A percentile compares a stretch with the other conserved stretches of the same genome.
These are phyloP conservation scores for pig (Sus scrofa) DNA, from an alignment of 2,113 vertebrate species.

Conservation along the genomic window T2T-Sscrofa CM000815.6:109179501-109180000, in stretches of 20 bases:
- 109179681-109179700: accelerated
- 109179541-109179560: neutral
- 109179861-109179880: neutral
- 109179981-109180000: neutral
- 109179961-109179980: neutral
- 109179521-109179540: neutral
- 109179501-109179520: neutral
- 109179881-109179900: neutral
- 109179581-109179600: neutral
- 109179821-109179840: neutral
- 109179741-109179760: neutral
- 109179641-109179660: neutral
- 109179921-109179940: neutral
- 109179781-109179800: neutral
- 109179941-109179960: neutral
- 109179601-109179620: neutral
- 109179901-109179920: neutral
- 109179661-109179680: accelerated
- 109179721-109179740: neutral
- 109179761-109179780: neutral
- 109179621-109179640: neutral
- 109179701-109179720: neutral
- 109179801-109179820: neutral
- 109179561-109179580: neutral
- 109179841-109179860: neutral